phyloP scores from a whole-genome alignment of 2,888 invertebrate genomes.

The Amphimallon solstitiale region DNA sequence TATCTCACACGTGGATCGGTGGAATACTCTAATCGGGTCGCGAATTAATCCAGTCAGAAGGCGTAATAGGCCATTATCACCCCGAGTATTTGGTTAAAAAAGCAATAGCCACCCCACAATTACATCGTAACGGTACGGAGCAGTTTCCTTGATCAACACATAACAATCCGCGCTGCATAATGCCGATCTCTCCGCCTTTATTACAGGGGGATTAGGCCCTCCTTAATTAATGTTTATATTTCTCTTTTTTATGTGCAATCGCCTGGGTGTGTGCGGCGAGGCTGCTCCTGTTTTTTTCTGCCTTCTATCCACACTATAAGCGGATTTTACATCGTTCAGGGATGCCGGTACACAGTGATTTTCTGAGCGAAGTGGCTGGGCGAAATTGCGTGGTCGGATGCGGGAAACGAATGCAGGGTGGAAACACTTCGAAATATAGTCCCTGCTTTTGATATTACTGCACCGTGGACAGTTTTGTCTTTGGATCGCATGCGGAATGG shows the following conservation, averaged over 20 bases:
- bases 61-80: slow-evolving; percentile 59
- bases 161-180: slow-evolving; percentile 56
- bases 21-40: slow-evolving; percentile 39
- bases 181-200: slow-evolving; percentile 50
- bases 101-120: slow-evolving; percentile 64
- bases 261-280: slow-evolving; percentile 20
- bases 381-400: slow-evolving; percentile 1
- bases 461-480: slow-evolving; percentile 26
- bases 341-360: slow-evolving; percentile 17
- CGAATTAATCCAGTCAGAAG: slow-evolving; percentile 59
- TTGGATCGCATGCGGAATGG: slow-evolving; percentile 33
- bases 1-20: slow-evolving; percentile 34
- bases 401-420: slow-evolving; percentile 3
- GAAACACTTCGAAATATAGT: not conserved
- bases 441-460: slow-evolving; percentile 20
- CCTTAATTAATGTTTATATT: slow-evolving; percentile 52
- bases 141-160: slow-evolving; percentile 63
- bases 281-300: slow-evolving; percentile 6
- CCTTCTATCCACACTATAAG: slow-evolving; percentile 15
- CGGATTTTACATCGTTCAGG: slow-evolving; percentile 23
- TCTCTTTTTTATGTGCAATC: slow-evolving; percentile 41
- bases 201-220: slow-evolving; percentile 49
- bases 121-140: slow-evolving; percentile 61
- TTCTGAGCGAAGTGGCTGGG: slow-evolving; percentile 27
- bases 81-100: slow-evolving; percentile 65